Percentiles rank a stretch among this genome's conserved stretches.
phyloP scores from a whole-genome alignment of 1,140 invertebrate genomes.

The Drosophila aff. region DNA sequence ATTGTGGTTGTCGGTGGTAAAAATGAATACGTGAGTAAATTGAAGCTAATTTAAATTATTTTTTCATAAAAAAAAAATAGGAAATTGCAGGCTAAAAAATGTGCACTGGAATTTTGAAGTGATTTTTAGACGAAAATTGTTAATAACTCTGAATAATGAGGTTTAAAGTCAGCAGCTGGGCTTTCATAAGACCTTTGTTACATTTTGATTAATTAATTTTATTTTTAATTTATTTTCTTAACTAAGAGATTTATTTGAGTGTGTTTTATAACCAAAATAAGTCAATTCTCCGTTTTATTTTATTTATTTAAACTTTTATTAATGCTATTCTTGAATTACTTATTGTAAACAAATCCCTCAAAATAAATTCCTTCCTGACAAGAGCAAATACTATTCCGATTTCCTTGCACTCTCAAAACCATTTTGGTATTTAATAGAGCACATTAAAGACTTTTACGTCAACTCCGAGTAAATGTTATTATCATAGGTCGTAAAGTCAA shows the following conservation, averaged over 20 bases:
- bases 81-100: not conserved
- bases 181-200: not conserved
- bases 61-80: not conserved
- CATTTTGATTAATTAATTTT: not conserved
- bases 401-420: not conserved
- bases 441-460: conserved; percentile 1
- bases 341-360: not conserved
- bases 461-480: conserved; percentile 10
- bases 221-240: not conserved
- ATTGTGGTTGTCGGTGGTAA: conserved; percentile 14
- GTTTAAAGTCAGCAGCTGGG: not conserved
- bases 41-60: conserved; percentile 37
- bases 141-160: not conserved
- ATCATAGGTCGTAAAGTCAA: conserved; percentile 25
- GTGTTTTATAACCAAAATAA: not conserved
- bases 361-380: not conserved
- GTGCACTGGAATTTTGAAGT: not conserved
- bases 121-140: not conserved
- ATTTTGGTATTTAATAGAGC: not conserved
- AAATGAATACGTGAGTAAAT: conserved; percentile 26
- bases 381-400: not conserved
- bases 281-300: not conserved
- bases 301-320: too few relatives aligned
- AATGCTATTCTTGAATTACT: not conserved
- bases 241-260: too few relatives aligned